Evolutionary conservation across 2,888 invertebrate genomes (phyloP).

Genomic region (Drosophila demipolita): DNA sequence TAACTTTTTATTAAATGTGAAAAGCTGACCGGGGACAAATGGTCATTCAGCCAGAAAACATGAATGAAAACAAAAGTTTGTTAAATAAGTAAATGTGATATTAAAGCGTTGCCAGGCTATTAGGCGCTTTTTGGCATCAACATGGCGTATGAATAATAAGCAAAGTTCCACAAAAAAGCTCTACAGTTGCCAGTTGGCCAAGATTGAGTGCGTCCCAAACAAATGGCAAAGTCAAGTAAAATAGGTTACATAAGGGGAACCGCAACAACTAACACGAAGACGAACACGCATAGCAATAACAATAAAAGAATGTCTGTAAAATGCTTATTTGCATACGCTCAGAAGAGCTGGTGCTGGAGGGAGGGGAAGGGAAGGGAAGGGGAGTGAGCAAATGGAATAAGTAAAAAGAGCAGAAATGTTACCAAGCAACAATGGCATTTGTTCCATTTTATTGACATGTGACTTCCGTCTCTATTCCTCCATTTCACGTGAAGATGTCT

Average conservation of each 20-base stretch:
- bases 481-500: constrained; percentile 53
- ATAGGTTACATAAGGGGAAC: constrained; percentile 20
- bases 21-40: constrained; percentile 25
- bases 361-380: neutral
- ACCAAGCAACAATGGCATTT: constrained; percentile 65
- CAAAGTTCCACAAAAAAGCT: constrained; percentile 17
- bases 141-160: constrained; percentile 58
- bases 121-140: constrained; percentile 45
- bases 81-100: constrained; percentile 12
- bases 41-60: neutral
- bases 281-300: constrained; percentile 56
- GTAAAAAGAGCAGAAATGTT: constrained; percentile 7
- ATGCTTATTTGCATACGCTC: constrained; percentile 66
- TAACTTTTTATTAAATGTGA: constrained; percentile 28
- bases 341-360: neutral
- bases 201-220: constrained; percentile 6
- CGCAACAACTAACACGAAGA: constrained; percentile 39
- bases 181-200: neutral
- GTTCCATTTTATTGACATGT: constrained; percentile 79
- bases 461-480: constrained; percentile 20
- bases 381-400: constrained; percentile 2
- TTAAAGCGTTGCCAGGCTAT: constrained; percentile 54
- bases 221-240: constrained; percentile 22
- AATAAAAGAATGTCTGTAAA: constrained; percentile 52
- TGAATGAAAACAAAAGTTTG: constrained; percentile 19